Percentiles rank a stretch among this genome's conserved stretches.
Evolutionary conservation across 2,113 vertebrate species (phyloP).

Genomic region (Sinocyclocheilus maitianheensis): DNA sequence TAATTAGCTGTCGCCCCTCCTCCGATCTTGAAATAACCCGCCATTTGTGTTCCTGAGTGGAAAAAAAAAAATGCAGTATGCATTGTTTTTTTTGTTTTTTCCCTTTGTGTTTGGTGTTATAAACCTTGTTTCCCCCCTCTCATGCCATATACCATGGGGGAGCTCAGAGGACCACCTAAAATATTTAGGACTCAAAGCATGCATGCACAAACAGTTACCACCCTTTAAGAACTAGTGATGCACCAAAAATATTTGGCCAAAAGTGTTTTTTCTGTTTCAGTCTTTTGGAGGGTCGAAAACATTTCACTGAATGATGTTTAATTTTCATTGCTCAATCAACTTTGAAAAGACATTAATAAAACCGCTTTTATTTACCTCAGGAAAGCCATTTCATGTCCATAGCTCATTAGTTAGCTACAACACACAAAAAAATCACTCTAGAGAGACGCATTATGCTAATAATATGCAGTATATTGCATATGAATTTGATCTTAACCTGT

Average conservation of each 20-base stretch:
- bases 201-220: not conserved
- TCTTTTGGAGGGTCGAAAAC: not conserved
- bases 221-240: not conserved
- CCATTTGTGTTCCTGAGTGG: not conserved
- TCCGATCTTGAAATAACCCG: not conserved
- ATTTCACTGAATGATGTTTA: not conserved
- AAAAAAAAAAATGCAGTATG: not conserved
- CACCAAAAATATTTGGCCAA: not conserved
- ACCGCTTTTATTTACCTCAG: not conserved
- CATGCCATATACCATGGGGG: not conserved
- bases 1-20: not conserved
- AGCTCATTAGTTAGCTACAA: not conserved
- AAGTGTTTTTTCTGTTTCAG: not conserved
- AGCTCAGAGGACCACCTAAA: constrained; percentile 8
- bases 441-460: no score
- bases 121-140: not conserved
- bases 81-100: no score
- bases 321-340: not conserved
- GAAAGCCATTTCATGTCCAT: not conserved
- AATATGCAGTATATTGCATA: not conserved
- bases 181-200: constrained; percentile 12
- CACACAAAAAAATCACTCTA: not conserved
- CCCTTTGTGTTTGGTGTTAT: not conserved
- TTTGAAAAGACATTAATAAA: no score
- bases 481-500: not conserved